These are phyloP conservation scores for Odontothrips loti DNA, from an alignment of 2,888 invertebrate genomes.

Conservation along the genomic window DNA sequence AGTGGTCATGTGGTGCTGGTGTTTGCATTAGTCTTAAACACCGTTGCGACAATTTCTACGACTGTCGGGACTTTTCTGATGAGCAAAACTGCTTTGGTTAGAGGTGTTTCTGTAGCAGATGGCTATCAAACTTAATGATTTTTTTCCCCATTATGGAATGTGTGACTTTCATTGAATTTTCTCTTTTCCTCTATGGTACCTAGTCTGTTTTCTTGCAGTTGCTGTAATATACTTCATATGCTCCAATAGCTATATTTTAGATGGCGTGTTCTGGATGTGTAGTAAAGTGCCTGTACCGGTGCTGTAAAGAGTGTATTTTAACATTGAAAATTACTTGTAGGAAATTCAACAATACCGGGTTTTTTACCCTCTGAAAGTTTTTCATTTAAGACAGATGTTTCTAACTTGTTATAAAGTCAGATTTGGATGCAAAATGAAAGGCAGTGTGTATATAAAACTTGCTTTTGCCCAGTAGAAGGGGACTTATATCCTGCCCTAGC, in stretches of 20 bases:
- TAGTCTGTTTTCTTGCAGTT: slow-evolving; percentile 37
- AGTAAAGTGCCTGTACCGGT: neutral
- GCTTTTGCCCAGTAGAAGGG: too few relatives aligned
- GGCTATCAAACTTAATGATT: slow-evolving; percentile 43
- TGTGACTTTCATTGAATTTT: slow-evolving; percentile 35
- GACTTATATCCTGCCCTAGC: too few relatives aligned
- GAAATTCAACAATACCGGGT: neutral
- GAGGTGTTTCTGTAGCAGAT: slow-evolving; percentile 41
- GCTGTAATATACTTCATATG: slow-evolving; percentile 41
- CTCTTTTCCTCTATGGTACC: slow-evolving; percentile 37
- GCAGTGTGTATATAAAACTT: too few relatives aligned
- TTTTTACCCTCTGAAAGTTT: too few relatives aligned
- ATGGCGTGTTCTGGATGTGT: slow-evolving; percentile 8
- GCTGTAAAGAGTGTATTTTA: neutral
- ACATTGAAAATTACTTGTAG: neutral
- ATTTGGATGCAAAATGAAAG: too few relatives aligned
- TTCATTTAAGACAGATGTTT: too few relatives aligned
- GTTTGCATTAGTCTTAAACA: slow-evolving; percentile 71
- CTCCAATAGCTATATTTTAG: slow-evolving; percentile 30
- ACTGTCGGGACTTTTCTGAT: slow-evolving; percentile 86
- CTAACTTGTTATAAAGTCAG: too few relatives aligned
- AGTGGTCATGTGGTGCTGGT: slow-evolving; percentile 59
- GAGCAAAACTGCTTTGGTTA: slow-evolving; percentile 79
- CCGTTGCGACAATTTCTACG: slow-evolving; percentile 85
- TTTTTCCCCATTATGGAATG: slow-evolving; percentile 38